Percentiles rank a stretch among this genome's conserved stretches.
Conservation (phyloP, 2,113 vertebrate genomes). For the Silurus glanis region DNA sequence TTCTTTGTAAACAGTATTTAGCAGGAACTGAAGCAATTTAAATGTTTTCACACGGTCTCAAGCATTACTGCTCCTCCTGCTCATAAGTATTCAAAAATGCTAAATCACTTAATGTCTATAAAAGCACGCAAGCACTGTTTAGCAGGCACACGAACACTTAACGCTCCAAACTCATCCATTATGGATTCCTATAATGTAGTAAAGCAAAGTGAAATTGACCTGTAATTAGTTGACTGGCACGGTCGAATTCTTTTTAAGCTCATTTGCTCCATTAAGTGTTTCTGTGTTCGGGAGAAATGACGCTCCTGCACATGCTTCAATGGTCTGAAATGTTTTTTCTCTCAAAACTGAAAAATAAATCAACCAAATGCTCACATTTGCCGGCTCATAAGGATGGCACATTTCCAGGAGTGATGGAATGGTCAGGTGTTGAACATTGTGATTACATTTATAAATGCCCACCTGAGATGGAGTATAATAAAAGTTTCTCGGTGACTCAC, state of each 20-base stretch:
- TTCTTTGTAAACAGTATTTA: not conserved
- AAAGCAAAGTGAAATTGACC: not conserved
- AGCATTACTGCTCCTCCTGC: not conserved
- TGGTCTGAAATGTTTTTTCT: conserved; percentile 15
- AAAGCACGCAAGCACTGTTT: not conserved
- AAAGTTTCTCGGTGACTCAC: conserved; percentile 39
- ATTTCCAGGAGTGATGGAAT: conserved; percentile 10
- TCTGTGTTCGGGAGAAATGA: not conserved
- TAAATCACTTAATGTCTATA: not conserved
- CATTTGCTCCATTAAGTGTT: not conserved
- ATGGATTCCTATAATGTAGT: not conserved
- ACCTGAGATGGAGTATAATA: conserved; percentile 18
- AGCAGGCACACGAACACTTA: not conserved
- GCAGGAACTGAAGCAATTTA: not conserved
- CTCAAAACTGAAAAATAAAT: not conserved
- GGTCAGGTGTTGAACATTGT: conserved; percentile 21
- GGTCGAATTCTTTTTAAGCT: not conserved
- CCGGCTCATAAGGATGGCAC: not conserved
- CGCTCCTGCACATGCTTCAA: not conserved
- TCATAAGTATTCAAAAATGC: conserved; percentile 8
- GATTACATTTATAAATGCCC: conserved; percentile 35
- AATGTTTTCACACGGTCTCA: not conserved
- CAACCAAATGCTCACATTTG: not conserved
- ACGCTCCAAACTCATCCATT: not conserved
- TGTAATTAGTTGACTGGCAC: not conserved